Conservation (phyloP, 2,113 vertebrate genomes). For the Channa argus region DNA sequence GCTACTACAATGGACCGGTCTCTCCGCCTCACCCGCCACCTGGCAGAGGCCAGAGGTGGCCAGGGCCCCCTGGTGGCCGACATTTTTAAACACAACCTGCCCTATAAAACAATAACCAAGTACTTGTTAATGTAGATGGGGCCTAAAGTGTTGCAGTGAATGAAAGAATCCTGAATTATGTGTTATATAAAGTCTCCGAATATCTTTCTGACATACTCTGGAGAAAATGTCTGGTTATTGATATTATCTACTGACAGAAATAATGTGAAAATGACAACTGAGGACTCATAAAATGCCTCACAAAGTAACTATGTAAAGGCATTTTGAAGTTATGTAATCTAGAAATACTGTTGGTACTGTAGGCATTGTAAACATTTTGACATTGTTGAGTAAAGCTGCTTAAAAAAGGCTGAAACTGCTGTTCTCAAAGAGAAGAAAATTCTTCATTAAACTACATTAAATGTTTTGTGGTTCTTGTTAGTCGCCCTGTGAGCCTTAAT, state of each 20-base stretch:
- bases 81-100: constrained; percentile 82
- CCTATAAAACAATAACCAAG: constrained; percentile 67
- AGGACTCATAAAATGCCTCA: constrained; percentile 45
- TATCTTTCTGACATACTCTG: constrained; percentile 57
- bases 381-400: constrained; percentile 36
- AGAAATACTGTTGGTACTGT: constrained; percentile 55
- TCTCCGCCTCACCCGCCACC: constrained; percentile 82
- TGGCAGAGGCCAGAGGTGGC: constrained; percentile 87
- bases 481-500: constrained; percentile 73
- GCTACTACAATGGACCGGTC: constrained; percentile 87
- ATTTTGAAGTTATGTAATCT: constrained; percentile 50
- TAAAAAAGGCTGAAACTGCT: constrained; percentile 10
- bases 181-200: constrained; percentile 54
- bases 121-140: constrained; percentile 62
- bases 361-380: constrained; percentile 33
- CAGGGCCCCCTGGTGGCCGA: constrained; percentile 84
- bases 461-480: constrained; percentile 73
- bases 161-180: constrained; percentile 43
- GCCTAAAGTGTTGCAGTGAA: constrained; percentile 48
- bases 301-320: constrained; percentile 51
- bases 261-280: constrained; percentile 52
- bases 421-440: constrained; percentile 23
- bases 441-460: constrained; percentile 45
- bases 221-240: constrained; percentile 61
- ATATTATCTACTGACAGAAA: constrained; percentile 53